phyloP scores from a whole-genome alignment of 2,113 vertebrate genomes.

The Ranitomeya imitator region DNA sequence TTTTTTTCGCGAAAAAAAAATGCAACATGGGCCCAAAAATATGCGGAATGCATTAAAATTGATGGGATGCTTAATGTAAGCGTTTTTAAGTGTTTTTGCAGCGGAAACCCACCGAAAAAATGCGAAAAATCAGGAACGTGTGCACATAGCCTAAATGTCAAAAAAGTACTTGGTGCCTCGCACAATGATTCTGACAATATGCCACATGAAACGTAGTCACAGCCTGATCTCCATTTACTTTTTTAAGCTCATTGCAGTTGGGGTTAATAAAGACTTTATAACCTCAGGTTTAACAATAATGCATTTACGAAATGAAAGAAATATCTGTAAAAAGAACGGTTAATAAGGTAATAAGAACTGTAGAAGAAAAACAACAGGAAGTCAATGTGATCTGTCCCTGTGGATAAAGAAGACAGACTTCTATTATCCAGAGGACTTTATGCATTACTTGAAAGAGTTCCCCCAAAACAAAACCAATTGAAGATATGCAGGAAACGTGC shows the following conservation, averaged over 20 bases:
- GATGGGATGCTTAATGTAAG: no score
- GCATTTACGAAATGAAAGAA: not conserved
- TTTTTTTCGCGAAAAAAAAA: no score
- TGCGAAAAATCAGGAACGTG: no score
- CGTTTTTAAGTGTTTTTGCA: no score
- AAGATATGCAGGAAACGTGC: conserved; percentile 6
- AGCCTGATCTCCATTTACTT: not conserved
- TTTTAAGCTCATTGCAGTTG: not conserved
- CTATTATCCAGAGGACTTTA: not conserved
- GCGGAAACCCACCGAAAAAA: no score
- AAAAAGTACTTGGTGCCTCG: not conserved
- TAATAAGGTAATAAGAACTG: not conserved
- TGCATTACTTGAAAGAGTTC: conserved; percentile 15
- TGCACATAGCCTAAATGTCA: no score
- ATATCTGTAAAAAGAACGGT: not conserved
- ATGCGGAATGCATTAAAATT: no score
- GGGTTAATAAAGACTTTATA: not conserved
- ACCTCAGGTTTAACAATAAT: not conserved
- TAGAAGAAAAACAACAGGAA: conserved; percentile 2
- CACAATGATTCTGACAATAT: not conserved
- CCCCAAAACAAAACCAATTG: conserved; percentile 31
- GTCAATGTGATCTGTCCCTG: not conserved
- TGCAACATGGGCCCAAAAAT: no score
- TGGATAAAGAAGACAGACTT: not conserved
- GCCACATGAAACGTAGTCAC: not conserved